Evolutionary conservation across 2,113 vertebrate genomes (phyloP).

Genomic region (Lampris megalopsis): DNA sequence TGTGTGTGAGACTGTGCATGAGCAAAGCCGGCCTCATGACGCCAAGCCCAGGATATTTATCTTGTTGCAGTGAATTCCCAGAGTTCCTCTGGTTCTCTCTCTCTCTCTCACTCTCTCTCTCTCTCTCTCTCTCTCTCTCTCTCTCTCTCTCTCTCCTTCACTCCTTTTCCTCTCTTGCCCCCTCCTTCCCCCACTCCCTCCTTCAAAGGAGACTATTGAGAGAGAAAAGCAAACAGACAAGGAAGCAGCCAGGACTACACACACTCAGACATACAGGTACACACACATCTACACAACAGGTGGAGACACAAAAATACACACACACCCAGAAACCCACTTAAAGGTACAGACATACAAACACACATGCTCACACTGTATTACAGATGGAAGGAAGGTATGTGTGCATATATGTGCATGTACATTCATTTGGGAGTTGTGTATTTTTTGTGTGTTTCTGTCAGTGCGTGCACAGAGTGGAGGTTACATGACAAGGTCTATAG

Average conservation of each 20-base stretch:
- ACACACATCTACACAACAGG: slow-evolving; percentile 9
- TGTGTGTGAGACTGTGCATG: not conserved
- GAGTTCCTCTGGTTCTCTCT: slow-evolving; percentile 57
- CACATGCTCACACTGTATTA: not conserved
- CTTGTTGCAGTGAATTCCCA: slow-evolving; percentile 79
- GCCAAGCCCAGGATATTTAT: slow-evolving; percentile 79
- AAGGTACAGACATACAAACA: not conserved
- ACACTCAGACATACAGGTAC: slow-evolving; percentile 27
- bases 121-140: not conserved
- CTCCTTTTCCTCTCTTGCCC: too few species aligned
- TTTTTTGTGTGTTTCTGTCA: slow-evolving; percentile 1
- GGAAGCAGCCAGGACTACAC: slow-evolving; percentile 40
- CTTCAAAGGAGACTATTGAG: slow-evolving; percentile 81
- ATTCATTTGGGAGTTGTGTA: not conserved
- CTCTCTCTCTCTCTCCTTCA: slow-evolving; percentile 9
- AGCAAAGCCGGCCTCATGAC: slow-evolving; percentile 48
- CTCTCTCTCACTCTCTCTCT: not conserved
- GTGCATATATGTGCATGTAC: slow-evolving; percentile 1
- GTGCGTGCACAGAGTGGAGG: slow-evolving; percentile 6
- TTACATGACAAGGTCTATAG: slow-evolving; percentile 41
- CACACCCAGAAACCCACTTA: not conserved
- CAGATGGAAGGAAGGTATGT: not conserved
- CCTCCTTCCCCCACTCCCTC: slow-evolving; percentile 29
- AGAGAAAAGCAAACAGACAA: slow-evolving; percentile 77
- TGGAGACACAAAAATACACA: not conserved